Conservation (phyloP, 1,140 invertebrate genomes). For the Pachypsylla venusta region DNA sequence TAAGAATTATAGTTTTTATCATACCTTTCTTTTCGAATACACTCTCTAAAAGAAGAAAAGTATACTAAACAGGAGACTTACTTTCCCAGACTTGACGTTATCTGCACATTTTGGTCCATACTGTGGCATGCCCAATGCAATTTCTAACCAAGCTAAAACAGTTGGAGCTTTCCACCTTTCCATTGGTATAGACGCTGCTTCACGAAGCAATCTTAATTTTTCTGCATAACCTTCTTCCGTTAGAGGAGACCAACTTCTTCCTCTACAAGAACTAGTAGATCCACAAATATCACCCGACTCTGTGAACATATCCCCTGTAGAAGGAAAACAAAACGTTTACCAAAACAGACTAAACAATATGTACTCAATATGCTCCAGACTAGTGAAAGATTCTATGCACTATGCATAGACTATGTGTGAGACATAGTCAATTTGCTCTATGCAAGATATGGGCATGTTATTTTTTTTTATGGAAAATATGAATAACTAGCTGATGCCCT, state of each 20-base stretch:
- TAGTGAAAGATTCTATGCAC: too few relatives aligned
- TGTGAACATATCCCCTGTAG: not conserved
- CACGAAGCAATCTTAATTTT: slow-evolving; percentile 60
- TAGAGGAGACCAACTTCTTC: slow-evolving; percentile 51
- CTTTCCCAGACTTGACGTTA: slow-evolving; percentile 90
- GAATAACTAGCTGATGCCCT: too few relatives aligned
- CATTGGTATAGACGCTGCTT: slow-evolving; percentile 75
- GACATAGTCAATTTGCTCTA: too few relatives aligned
- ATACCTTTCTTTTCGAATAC: too few relatives aligned
- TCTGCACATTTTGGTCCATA: slow-evolving; percentile 77
- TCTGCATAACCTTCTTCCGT: slow-evolving; percentile 71
- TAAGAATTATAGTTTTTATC: too few relatives aligned
- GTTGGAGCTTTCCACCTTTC: slow-evolving; percentile 82
- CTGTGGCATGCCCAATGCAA: slow-evolving; percentile 84
- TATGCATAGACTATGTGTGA: too few relatives aligned
- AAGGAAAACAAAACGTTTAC: not conserved
- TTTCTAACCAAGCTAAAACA: slow-evolving; percentile 83
- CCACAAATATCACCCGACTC: slow-evolving; percentile 17
- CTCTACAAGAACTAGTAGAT: not conserved
- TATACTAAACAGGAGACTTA: slow-evolving; percentile 31
- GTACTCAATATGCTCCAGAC: too few relatives aligned
- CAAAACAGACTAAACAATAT: too few relatives aligned
- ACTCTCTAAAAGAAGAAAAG: too few relatives aligned
- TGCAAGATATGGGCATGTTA: too few relatives aligned
- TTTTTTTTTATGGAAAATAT: too few relatives aligned